Evolutionary conservation across 2,113 vertebrate species (phyloP), one percentile per base, ranked within the genome.

Genomic region (Vimba vimba): DNA sequence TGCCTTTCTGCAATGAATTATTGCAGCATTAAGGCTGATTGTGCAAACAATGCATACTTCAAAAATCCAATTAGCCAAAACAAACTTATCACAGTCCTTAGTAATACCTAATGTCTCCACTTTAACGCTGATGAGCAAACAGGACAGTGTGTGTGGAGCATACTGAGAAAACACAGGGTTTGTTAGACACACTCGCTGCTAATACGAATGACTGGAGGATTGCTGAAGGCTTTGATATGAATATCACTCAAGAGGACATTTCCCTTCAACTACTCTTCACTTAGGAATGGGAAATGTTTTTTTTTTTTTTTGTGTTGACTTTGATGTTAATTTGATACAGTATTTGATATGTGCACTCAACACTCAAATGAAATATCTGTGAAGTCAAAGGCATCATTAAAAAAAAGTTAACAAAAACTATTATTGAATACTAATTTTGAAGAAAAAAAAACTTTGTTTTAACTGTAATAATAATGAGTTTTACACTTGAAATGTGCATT

Each of bases 61-160:
- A 88, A 85, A 82, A 91, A 93, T 90, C 89, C 88, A 93, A 92
- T 94, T 92, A 94, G 79, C 88, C 79, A 82, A 88, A 87, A 89
- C 84, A 91, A 92, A 90, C 87, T 87, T 84, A 78, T 73, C 87
- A 89, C 68, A 87, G 79, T 89, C 84, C 85, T 92, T 90, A 91
- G 64, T 74, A 82, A 84, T 86, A 86, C 81, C 81, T 64, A 81
- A 87, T 87, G 86, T 71, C 86, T 86, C 86, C 64, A 60, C 69
- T 79, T 88, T 83, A 66, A 23, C 17, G n/a, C 76, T 88, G 88
- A 82, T 59, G 25, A 45, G 84, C 30, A 85, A 82, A 85, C 75
- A 69, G 43, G 55, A 79, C 69, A 15, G 62, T 25, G 15, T 79
- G 71, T 69, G 19, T 17, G 74, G 33, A 57, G 79, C 79, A 82